A percentile compares a stretch with the other conserved stretches of the same genome.
These are phyloP conservation scores for Drosophila rellima DNA, from an alignment of 2,888 invertebrate genomes.

Conservation along the genomic window DNA sequence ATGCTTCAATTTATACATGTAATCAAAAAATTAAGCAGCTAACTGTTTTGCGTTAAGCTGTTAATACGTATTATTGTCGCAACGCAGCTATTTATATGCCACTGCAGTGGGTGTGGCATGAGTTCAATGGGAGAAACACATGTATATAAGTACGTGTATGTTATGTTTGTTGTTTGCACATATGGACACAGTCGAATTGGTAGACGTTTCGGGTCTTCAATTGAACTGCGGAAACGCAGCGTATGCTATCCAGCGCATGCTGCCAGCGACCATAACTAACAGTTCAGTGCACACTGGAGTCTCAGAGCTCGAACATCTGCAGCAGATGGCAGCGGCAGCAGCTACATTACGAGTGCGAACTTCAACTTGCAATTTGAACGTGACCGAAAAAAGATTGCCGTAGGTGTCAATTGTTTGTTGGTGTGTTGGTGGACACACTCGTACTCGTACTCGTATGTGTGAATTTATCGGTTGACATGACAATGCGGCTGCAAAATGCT, in stretches of 20 bases:
- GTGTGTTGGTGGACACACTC: conserved; percentile 43
- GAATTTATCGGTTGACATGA: conserved; percentile 82
- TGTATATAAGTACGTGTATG: neutral
- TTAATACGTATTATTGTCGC: conserved; percentile 55
- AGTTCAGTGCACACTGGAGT: conserved; percentile 69
- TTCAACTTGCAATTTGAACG: conserved; percentile 72
- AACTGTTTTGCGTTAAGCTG: conserved; percentile 44
- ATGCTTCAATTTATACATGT: conserved; percentile 37
- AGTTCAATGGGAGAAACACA: neutral
- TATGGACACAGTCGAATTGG: conserved; percentile 13
- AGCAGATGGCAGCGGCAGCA: conserved; percentile 27
- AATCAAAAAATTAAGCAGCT: conserved; percentile 52
- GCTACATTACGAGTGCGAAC: conserved; percentile 49
- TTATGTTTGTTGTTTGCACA: neutral
- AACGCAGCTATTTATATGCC: conserved; percentile 15
- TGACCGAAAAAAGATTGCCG: conserved; percentile 74
- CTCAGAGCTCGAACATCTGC: conserved; percentile 53
- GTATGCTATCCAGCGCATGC: conserved; percentile 55
- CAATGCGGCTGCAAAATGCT: conserved; percentile 83
- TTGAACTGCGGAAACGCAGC: conserved; percentile 62
- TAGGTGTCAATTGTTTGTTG: conserved; percentile 81
- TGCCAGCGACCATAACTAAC: conserved; percentile 72
- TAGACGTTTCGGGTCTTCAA: conserved; percentile 27
- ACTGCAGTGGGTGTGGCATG: neutral
- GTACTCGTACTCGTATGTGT: conserved; percentile 49